Evolutionary conservation across 2,888 invertebrate genomes (phyloP).

Genomic region (Carabus problematicus): DNA sequence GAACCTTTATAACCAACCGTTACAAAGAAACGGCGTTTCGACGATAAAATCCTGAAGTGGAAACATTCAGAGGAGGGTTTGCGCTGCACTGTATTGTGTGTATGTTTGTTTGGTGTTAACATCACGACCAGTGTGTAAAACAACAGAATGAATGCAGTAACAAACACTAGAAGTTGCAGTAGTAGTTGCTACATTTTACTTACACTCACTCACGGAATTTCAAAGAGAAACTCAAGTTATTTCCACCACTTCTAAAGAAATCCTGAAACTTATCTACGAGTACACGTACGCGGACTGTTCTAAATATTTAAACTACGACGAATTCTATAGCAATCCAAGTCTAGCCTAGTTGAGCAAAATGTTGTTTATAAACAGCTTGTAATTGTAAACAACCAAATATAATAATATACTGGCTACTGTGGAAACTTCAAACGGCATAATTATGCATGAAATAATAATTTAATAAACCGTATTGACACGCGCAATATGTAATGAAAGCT

Average conservation of each 20-base stretch:
- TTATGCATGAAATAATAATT: no score
- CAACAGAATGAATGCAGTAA: conserved; percentile 12
- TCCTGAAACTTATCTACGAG: no score
- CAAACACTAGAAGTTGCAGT: background rate
- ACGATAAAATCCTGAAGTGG: conserved; percentile 1
- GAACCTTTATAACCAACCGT: background rate
- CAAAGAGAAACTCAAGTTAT: conserved; percentile 12
- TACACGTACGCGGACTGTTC: background rate
- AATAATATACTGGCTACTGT: no score
- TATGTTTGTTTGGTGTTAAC: conserved; percentile 13
- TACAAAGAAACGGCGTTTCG: background rate
- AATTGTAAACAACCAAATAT: no score
- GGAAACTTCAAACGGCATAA: no score
- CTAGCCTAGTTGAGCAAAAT: no score
- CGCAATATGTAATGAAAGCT: no score
- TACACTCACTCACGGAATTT: conserved; percentile 3
- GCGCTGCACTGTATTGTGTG: background rate
- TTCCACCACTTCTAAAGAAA: background rate
- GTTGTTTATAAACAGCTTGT: no score
- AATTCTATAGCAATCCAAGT: background rate
- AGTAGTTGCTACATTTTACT: conserved; percentile 12
- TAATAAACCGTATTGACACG: no score
- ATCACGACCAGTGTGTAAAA: conserved; percentile 13
- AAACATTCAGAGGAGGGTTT: background rate
- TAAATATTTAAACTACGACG: conserved; percentile 23